Percentiles rank a stretch among this genome's conserved stretches.
Conservation (phyloP, 2,888 invertebrate species). For the Abscondita cerata region DNA sequence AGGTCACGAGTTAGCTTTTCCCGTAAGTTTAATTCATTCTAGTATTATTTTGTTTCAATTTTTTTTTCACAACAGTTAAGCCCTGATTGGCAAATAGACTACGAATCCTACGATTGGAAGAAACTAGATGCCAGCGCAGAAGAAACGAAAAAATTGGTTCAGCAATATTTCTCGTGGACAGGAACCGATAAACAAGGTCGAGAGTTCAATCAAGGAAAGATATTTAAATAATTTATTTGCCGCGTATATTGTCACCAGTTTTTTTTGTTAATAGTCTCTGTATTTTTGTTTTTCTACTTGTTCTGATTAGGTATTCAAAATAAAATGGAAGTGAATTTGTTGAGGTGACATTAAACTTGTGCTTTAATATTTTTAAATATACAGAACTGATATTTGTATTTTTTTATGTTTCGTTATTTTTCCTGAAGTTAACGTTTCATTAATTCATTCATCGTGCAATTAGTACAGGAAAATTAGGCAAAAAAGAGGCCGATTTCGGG, state of each 20-base stretch:
- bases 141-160: slow-evolving; percentile 85
- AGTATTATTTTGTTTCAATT: too few species aligned
- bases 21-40: slow-evolving; percentile 66
- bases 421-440: too few species aligned
- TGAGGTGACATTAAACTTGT: slow-evolving; percentile 11
- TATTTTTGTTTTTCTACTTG: background rate
- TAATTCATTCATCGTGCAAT: too few species aligned
- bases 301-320: background rate
- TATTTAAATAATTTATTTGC: slow-evolving; percentile 84
- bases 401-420: too few species aligned
- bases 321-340: slow-evolving; percentile 9
- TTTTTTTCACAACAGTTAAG: slow-evolving; percentile 66
- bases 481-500: too few species aligned
- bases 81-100: slow-evolving; percentile 96
- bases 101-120: slow-evolving; percentile 94
- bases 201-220: slow-evolving; percentile 97
- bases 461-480: too few species aligned
- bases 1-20: slow-evolving; percentile 92
- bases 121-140: slow-evolving; percentile 84
- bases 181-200: slow-evolving; percentile 88
- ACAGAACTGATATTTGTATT: slow-evolving; percentile 24
- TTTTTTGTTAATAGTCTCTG: background rate
- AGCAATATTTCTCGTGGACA: slow-evolving; percentile 90
- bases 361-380: slow-evolving; percentile 23
- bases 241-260: background rate